A percentile compares a stretch with the other conserved stretches of the same genome.
Evolutionary conservation across 2,888 invertebrate genomes (phyloP).

Genomic region (Parapristionchus giblindavisi): DNA sequence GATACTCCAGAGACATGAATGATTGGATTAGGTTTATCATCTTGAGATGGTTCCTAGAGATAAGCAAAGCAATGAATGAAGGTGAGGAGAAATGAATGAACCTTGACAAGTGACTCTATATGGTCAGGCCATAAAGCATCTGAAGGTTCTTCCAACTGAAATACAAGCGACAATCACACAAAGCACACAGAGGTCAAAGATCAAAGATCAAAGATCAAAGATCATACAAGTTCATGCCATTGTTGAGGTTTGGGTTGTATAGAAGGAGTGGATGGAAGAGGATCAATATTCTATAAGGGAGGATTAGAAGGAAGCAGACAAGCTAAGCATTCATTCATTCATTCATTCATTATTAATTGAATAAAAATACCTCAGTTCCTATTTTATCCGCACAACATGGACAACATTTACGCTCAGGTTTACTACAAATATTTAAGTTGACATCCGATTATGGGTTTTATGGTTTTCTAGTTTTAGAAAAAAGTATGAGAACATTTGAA

Average conservation of each 20-base stretch:
- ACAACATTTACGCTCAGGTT: conserved; percentile 10
- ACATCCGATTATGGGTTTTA: background rate
- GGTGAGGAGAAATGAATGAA: too few relatives aligned
- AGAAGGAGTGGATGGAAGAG: background rate
- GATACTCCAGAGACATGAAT: background rate
- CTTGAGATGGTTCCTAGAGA: conserved; percentile 6
- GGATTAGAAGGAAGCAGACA: background rate
- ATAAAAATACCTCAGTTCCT: conserved; percentile 9
- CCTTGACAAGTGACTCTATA: background rate
- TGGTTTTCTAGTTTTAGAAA: background rate
- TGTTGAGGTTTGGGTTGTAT: background rate
- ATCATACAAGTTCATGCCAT: conserved; percentile 12
- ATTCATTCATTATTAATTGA: background rate
- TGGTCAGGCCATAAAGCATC: background rate
- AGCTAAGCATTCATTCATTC: background rate
- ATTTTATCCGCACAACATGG: conserved; percentile 27
- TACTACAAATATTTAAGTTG: conserved; percentile 2
- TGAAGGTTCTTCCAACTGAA: conserved; percentile 18
- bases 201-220: background rate
- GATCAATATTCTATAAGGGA: background rate
- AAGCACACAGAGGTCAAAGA: background rate
- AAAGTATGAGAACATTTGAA: background rate
- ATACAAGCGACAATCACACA: background rate
- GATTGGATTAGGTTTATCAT: background rate
- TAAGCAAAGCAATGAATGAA: too few relatives aligned